Evolutionary conservation across 2,797 vertebrate genomes (phyloP).

Genomic region (Delichon dasypus): DNA sequence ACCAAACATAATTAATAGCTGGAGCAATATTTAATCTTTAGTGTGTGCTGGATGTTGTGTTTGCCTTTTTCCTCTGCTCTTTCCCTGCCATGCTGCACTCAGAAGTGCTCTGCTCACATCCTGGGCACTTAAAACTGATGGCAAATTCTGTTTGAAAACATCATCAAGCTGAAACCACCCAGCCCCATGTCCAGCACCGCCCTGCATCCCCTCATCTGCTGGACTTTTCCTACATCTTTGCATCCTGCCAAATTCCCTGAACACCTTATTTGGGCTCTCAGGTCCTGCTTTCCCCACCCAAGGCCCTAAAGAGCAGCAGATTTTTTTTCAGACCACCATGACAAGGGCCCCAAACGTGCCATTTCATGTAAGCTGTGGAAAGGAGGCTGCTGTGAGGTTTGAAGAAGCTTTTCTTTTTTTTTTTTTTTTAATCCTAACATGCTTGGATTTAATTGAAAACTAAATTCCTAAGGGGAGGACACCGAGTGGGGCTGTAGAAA

Average conservation of each 20-base stretch:
- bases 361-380: not conserved
- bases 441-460: not conserved
- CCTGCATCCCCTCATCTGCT: not conserved
- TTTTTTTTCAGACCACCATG: not conserved
- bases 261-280: not conserved
- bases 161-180: not conserved
- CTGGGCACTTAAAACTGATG: not conserved
- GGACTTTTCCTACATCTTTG: not conserved
- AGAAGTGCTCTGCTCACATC: not conserved
- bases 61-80: not conserved
- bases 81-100: not conserved
- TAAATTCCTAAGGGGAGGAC: not conserved
- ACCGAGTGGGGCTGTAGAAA: not conserved
- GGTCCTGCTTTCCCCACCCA: not conserved
- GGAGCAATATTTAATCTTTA: not conserved
- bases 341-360: not conserved
- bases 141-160: not conserved
- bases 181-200: not conserved
- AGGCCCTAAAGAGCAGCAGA: not conserved
- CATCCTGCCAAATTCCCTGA: not conserved
- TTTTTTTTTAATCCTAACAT: too few species aligned
- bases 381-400: not conserved
- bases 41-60: not conserved
- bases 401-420: not conserved
- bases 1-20: not conserved